Percentiles rank a stretch among this genome's conserved stretches.
phyloP scores from a whole-genome alignment of 2,797 vertebrate species.

The Tarsius wallacei region DNA sequence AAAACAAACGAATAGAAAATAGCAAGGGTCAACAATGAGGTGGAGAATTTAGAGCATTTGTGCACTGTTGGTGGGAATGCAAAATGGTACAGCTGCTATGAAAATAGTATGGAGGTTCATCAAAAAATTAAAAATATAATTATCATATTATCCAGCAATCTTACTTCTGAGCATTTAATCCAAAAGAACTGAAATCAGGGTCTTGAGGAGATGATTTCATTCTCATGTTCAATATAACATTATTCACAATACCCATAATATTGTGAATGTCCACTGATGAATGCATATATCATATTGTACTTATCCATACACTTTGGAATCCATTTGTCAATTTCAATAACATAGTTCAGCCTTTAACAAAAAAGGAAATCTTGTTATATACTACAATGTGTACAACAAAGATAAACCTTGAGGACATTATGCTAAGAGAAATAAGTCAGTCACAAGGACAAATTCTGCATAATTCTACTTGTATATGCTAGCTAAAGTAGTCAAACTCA shows the following conservation, averaged over 20 bases:
- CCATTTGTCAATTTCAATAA: too few species aligned
- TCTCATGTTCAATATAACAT: not conserved
- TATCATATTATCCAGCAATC: not conserved
- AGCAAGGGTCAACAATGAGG: not conserved
- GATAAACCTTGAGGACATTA: not conserved
- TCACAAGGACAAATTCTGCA: not conserved
- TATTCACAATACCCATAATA: not conserved
- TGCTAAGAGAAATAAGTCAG: not conserved
- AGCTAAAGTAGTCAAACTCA: slow-evolving; percentile 9
- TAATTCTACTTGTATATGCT: not conserved
- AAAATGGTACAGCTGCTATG: not conserved
- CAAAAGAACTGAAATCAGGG: not conserved
- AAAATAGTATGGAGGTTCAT: not conserved
- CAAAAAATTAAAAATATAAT: not conserved
- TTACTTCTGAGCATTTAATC: not conserved
- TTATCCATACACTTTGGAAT: too few species aligned
- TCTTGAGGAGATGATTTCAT: not conserved
- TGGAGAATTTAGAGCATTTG: not conserved
- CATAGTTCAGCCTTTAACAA: slow-evolving; percentile 2
- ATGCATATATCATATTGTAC: too few species aligned
- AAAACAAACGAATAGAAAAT: slow-evolving; percentile 1
- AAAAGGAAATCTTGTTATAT: not conserved
- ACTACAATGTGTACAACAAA: not conserved
- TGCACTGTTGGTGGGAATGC: not conserved
- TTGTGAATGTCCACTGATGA: not conserved